phyloP scores from a whole-genome alignment of 2,888 invertebrate species.

The Brenthis hecate region DNA sequence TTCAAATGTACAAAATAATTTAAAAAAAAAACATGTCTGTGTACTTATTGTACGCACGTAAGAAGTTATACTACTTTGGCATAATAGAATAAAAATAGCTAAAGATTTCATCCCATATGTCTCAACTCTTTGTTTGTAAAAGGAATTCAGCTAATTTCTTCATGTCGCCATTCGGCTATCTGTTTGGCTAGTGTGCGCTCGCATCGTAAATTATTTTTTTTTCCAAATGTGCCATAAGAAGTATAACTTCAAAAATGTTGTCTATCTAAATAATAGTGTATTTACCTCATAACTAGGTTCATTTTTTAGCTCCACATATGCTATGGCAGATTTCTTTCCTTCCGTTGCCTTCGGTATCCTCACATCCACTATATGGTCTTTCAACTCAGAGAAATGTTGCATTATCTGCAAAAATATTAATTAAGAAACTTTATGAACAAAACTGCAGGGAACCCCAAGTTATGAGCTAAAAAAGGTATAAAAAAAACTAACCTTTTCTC shows the following conservation, averaged over 20 bases:
- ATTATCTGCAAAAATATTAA: constrained; percentile 55
- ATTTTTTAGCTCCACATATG: constrained; percentile 67
- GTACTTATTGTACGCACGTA: no score
- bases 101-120: no score
- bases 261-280: neutral
- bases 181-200: no score
- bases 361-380: constrained; percentile 61
- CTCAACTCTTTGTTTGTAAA: no score
- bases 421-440: no score
- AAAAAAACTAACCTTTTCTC: constrained; percentile 57
- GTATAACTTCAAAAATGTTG: neutral
- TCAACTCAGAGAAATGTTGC: constrained; percentile 66
- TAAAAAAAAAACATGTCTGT: neutral
- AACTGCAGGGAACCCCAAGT: neutral
- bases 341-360: constrained; percentile 61
- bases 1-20: neutral
- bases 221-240: no score
- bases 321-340: constrained; percentile 64
- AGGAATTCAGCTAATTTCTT: no score
- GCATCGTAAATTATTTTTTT: no score
- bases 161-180: no score
- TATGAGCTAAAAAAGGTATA: constrained; percentile 17
- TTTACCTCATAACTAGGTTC: constrained; percentile 70
- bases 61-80: no score
- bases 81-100: no score